Evolutionary conservation across 2,888 invertebrate species (phyloP).

Genomic region (Julus scandinavius): DNA sequence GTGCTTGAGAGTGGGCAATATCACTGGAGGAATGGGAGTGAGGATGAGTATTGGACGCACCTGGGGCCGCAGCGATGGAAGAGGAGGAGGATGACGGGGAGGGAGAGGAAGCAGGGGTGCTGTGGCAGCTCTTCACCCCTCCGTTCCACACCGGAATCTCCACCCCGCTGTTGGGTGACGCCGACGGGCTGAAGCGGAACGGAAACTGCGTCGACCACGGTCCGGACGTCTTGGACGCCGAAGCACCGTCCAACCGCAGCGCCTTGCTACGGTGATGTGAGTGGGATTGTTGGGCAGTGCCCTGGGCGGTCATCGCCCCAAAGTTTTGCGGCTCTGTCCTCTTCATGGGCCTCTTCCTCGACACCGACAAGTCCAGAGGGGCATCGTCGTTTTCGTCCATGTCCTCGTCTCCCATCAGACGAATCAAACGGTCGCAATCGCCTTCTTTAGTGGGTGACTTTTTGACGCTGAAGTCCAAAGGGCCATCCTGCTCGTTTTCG

Average conservation of each 20-base stretch:
- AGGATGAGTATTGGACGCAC: conserved; percentile 66
- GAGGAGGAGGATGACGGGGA: conserved; percentile 50
- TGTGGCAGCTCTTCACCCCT: conserved; percentile 54
- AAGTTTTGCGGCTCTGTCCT: background rate
- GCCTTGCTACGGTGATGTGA: conserved; percentile 51
- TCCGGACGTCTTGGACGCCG: conserved; percentile 53
- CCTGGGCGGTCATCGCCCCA: background rate
- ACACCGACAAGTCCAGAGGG: conserved; percentile 83
- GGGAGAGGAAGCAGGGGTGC: conserved; percentile 52
- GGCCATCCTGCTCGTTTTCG: conserved; percentile 57
- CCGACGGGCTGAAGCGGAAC: conserved; percentile 58
- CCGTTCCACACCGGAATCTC: conserved; percentile 58
- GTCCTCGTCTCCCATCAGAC: conserved; percentile 66
- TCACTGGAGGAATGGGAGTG: conserved; percentile 69
- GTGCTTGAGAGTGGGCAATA: conserved; percentile 68
- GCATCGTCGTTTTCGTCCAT: conserved; percentile 69
- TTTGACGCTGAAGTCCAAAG: conserved; percentile 81
- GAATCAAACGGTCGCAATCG: conserved; percentile 42
- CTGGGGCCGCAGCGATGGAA: conserved; percentile 69
- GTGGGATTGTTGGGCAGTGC: background rate
- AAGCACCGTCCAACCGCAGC: conserved; percentile 51
- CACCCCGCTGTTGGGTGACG: conserved; percentile 57
- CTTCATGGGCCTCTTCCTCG: conserved; percentile 70
- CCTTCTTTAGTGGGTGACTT: conserved; percentile 63
- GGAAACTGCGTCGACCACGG: conserved; percentile 58